phyloP scores from a whole-genome alignment of 1,140 invertebrate genomes.

The Asbolus verrucosus region DNA sequence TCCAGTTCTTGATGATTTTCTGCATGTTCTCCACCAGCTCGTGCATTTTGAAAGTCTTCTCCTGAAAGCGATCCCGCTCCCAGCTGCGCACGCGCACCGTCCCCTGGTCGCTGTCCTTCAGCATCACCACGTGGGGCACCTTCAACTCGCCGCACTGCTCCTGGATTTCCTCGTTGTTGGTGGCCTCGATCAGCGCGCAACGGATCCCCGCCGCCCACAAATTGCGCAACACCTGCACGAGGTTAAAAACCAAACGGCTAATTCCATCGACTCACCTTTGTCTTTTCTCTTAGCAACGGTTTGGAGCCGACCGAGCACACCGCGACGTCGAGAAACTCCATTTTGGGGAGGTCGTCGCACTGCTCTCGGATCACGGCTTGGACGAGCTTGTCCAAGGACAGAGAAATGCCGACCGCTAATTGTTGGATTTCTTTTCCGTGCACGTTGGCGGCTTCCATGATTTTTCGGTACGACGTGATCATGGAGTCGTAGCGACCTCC shows the following conservation, averaged over 20 bases:
- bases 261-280: conserved; percentile 63
- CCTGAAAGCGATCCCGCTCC: conserved; percentile 70
- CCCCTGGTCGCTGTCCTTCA: conserved; percentile 76
- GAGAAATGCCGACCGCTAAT: conserved; percentile 79
- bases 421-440: conserved; percentile 66
- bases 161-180: conserved; percentile 74
- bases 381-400: conserved; percentile 79
- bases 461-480: conserved; percentile 64
- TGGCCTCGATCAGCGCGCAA: conserved; percentile 64
- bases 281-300: conserved; percentile 73
- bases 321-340: conserved; percentile 72
- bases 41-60: conserved; percentile 70
- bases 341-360: conserved; percentile 61
- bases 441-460: conserved; percentile 55
- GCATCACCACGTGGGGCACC: conserved; percentile 75
- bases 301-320: conserved; percentile 74
- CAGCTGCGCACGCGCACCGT: conserved; percentile 71
- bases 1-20: conserved; percentile 62
- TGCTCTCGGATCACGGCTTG: conserved; percentile 67
- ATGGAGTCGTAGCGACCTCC: conserved; percentile 68
- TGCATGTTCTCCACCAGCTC: conserved; percentile 73
- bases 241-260: neutral
- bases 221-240: conserved; percentile 64
- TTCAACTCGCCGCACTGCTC: conserved; percentile 74
- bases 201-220: conserved; percentile 66